Percentiles rank a stretch among this genome's conserved stretches.
phyloP scores from a whole-genome alignment of 2,113 vertebrate genomes.

The Terrapene triunguis region DNA sequence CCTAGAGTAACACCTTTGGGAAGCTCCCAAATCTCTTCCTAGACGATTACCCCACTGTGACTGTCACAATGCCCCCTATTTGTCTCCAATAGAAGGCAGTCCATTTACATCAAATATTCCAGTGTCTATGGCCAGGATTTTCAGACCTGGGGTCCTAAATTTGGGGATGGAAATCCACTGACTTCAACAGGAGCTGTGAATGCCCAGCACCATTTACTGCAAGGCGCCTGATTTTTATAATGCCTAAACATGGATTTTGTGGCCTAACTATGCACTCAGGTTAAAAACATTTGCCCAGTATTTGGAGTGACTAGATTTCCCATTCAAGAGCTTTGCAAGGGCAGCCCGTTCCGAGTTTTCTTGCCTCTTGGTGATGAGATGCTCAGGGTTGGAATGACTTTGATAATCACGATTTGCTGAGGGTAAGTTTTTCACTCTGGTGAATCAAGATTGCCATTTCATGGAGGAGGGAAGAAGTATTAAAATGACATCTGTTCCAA shows the following conservation, averaged over 20 bases:
- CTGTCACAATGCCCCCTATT: neutral
- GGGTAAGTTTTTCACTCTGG: neutral
- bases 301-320: neutral
- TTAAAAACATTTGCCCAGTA: neutral
- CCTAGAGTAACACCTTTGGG: no score
- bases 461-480: neutral
- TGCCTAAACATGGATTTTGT: neutral
- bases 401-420: neutral
- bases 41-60: no score
- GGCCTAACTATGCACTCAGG: neutral
- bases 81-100: neutral
- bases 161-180: neutral
- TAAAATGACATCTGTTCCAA: neutral
- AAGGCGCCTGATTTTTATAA: neutral
- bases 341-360: neutral
- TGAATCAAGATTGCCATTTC: neutral
- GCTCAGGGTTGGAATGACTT: neutral
- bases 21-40: no score
- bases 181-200: neutral
- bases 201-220: neutral
- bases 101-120: neutral
- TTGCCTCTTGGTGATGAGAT: neutral
- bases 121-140: neutral
- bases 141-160: neutral
- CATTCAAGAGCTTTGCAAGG: neutral